These are phyloP conservation scores for Ips typographus DNA, from an alignment of 1,140 invertebrate species.

Conservation along the genomic window DNA sequence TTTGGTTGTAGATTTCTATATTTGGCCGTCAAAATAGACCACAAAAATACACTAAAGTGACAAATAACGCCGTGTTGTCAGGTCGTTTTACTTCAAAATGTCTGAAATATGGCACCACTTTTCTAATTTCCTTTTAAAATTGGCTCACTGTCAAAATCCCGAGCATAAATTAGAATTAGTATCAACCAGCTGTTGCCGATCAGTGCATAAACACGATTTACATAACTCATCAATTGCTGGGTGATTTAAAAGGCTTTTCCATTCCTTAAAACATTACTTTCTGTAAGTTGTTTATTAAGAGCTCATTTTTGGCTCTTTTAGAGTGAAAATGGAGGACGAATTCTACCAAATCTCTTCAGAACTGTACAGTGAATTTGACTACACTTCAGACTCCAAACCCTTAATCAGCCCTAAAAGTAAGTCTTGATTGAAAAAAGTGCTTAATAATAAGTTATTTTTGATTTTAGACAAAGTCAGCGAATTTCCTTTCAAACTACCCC, in stretches of 20 bases:
- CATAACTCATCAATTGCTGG: too few relatives aligned
- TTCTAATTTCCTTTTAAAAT: neutral
- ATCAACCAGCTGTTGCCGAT: conserved; percentile 1
- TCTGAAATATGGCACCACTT: neutral
- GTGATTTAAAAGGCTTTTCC: too few relatives aligned
- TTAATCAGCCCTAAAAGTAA: conserved; percentile 50
- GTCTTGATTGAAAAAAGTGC: conserved; percentile 21
- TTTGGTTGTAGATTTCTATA: too few relatives aligned
- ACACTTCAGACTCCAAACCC: conserved; percentile 44
- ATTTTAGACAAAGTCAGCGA: conserved; percentile 57
- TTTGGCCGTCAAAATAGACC: too few relatives aligned
- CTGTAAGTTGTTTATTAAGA: neutral
- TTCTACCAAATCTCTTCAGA: conserved; percentile 58
- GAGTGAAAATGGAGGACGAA: conserved; percentile 39
- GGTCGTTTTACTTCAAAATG: neutral
- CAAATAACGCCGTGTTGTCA: too few relatives aligned
- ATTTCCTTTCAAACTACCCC: conserved; percentile 60
- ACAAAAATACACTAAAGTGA: too few relatives aligned
- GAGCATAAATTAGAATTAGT: neutral
- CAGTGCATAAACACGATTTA: neutral
- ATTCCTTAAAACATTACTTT: neutral
- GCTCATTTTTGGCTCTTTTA: conserved; percentile 3
- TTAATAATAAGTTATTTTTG: conserved; percentile 1
- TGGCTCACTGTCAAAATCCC: neutral
- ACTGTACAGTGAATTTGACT: conserved; percentile 59